Evolutionary conservation across 2,888 invertebrate genomes (phyloP).

Genomic region (Papilio demoleus): DNA sequence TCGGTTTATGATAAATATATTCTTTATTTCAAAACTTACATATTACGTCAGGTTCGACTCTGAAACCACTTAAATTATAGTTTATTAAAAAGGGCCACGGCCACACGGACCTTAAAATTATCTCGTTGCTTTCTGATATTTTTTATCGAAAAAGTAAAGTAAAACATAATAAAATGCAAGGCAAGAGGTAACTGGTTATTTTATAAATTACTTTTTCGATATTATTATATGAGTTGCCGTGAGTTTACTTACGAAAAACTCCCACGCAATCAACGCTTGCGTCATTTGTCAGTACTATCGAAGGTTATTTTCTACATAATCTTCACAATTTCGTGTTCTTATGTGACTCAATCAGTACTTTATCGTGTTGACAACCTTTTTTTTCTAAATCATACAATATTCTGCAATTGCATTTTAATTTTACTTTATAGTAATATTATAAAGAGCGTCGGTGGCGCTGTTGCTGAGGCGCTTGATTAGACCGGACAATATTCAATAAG

Average conservation of each 20-base stretch:
- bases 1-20: background rate
- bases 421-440: background rate
- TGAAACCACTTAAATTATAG: background rate
- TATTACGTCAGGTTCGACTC: background rate
- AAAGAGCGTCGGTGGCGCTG: no score
- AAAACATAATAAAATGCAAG: conserved; percentile 22
- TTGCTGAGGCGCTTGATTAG: no score
- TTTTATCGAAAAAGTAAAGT: conserved; percentile 24
- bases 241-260: conserved; percentile 31
- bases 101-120: conserved; percentile 7
- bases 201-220: conserved; percentile 26
- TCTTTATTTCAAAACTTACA: background rate
- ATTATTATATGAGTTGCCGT: conserved; percentile 9
- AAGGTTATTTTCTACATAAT: conserved; percentile 30
- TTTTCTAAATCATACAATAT: conserved; percentile 10
- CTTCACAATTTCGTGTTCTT: conserved; percentile 26
- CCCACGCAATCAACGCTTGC: conserved; percentile 32
- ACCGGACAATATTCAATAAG: no score
- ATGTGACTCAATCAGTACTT: conserved; percentile 20
- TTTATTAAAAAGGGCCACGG: conserved; percentile 15
- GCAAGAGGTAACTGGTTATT: conserved; percentile 20
- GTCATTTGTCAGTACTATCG: conserved; percentile 18
- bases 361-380: background rate
- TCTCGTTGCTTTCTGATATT: conserved; percentile 26
- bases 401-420: background rate